phyloP scores from a whole-genome alignment of 37 sponge, comb jelly and placozoan genomes.

The Hexactinellida sp. region DNA sequence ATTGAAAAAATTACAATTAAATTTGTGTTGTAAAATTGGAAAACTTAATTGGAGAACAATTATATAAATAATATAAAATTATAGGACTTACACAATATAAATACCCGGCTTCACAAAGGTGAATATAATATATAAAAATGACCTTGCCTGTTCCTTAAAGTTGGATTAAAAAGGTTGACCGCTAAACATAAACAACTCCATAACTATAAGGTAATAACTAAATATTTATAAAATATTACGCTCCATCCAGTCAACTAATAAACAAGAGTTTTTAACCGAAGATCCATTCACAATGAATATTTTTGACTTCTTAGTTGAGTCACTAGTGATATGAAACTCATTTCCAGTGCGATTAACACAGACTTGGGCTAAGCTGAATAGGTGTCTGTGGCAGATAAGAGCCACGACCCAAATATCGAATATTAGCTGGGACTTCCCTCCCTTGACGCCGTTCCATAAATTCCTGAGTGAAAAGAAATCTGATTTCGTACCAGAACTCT shows the following conservation, averaged over 20 bases:
- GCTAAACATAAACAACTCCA: no score
- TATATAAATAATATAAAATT: no score
- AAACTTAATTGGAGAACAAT: no score
- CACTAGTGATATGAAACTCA: not conserved
- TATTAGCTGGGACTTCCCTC: not conserved
- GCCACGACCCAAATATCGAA: not conserved
- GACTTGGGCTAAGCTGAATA: not conserved
- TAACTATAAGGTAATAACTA: no score
- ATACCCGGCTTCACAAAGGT: no score
- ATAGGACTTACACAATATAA: no score
- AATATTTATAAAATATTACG: not conserved
- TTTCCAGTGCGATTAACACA: not conserved
- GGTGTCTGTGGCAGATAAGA: not conserved
- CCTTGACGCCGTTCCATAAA: not conserved
- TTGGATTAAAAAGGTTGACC: no score
- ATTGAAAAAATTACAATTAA: no score
- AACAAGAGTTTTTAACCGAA: not conserved
- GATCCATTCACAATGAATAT: not conserved
- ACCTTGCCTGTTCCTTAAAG: no score
- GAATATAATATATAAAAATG: no score
- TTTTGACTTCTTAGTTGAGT: not conserved
- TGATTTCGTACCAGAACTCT: not conserved
- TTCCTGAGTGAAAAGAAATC: not conserved
- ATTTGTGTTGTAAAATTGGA: no score
- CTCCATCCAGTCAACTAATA: not conserved